Evolutionary conservation across 2,113 vertebrate species (phyloP), one percentile per base, ranked within the genome.

Genomic region (Turnix velox): DNA sequence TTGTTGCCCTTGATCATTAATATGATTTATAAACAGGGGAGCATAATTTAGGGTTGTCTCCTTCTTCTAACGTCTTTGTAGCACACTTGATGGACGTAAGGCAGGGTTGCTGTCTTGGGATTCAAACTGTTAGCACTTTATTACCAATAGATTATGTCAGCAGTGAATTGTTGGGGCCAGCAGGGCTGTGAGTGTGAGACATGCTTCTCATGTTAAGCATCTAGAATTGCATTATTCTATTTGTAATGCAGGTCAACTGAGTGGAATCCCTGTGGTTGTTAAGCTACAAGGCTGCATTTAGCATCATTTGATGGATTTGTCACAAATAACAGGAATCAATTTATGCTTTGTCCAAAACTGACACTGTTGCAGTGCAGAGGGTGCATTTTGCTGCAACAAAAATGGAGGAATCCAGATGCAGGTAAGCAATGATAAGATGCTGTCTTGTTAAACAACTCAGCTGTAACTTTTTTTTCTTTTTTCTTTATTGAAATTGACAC

Each of bases 371-470:
- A 62, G 19, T 49, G 42, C 33, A 93, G 49, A 48, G 30, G 6
- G 28, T 27, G 17, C 6, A 1, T 73, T 67, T 84, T 31, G 10
- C 84, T 59, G 23, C 31, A 69, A 65, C 55, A 13, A 35, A 63
- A 68, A 94, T 93, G 83, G 86, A 94, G 80, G 76, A 66, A 52
- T 37, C 30, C 6, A 11, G 37, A 45, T 27, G 45, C 18, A 81
- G 88, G 78, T 92, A 75, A 96, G 82, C 24, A 63, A 4, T 31
- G 23, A 7, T 20, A 61, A 67, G 35, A 40, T 58, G n/a, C 40
- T 54, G 2, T 33, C 18, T 24, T 45, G 23, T 43, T 37, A 48
- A 73, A 75, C 55, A 48, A 18, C 6, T 78, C 9, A 73, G 9
- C 24, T 84, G 8, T 71, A 10, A 37, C 33, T 35, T 51, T 52